Conservation (phyloP, 2,797 vertebrate species). For the Arctocebus calabarensis region DNA sequence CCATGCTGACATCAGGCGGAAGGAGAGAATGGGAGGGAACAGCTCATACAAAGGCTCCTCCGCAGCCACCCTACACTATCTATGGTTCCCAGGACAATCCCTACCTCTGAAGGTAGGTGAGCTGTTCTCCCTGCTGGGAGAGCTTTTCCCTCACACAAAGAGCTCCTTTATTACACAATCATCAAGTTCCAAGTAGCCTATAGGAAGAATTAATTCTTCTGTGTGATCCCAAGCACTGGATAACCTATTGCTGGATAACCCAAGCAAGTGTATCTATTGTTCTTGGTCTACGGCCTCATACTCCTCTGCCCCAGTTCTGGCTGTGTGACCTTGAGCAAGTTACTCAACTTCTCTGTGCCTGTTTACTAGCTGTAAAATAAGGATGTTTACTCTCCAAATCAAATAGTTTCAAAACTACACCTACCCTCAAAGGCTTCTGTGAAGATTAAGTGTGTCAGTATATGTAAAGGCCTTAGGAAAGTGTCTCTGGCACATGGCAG, state of each 20-base stretch:
- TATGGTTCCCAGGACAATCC: background rate
- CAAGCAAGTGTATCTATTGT: slow-evolving; percentile 54
- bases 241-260: too few relatives aligned
- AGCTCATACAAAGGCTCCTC: background rate
- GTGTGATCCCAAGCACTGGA: background rate
- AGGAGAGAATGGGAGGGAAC: background rate
- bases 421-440: background rate
- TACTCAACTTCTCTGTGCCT: slow-evolving; percentile 40
- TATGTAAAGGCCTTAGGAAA: slow-evolving; percentile 47
- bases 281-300: slow-evolving; percentile 12
- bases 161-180: background rate
- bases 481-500: slow-evolving; percentile 20
- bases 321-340: slow-evolving; percentile 52
- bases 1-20: background rate
- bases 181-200: background rate
- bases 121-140: background rate
- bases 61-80: background rate
- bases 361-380: slow-evolving; percentile 59
- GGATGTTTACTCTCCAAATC: slow-evolving; percentile 3
- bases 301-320: slow-evolving; percentile 19
- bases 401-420: slow-evolving; percentile 7
- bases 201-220: slow-evolving; percentile 37
- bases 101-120: background rate
- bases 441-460: background rate
- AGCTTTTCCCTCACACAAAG: background rate